Conservation (phyloP, 2,888 invertebrate genomes). For the Thereva unica region DNA sequence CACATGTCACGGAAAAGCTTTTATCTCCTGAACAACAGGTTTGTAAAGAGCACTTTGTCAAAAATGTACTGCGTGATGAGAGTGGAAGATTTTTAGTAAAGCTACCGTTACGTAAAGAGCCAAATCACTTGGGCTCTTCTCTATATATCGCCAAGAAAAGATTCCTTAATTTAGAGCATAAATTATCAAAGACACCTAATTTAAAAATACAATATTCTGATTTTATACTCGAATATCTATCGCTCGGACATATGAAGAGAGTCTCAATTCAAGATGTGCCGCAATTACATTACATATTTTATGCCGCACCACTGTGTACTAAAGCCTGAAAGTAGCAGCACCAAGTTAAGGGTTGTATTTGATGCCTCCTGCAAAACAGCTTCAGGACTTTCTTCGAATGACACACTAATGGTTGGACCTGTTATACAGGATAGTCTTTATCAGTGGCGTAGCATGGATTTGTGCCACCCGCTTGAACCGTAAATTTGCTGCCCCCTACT, state of each 20-base stretch:
- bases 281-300: conserved; percentile 20
- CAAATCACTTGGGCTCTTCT: background rate
- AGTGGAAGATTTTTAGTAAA: background rate
- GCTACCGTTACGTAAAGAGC: background rate
- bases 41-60: background rate
- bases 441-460: too few relatives aligned
- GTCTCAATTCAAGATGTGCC: background rate
- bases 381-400: background rate
- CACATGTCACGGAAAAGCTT: background rate
- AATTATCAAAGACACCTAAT: too few relatives aligned
- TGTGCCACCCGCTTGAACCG: too few relatives aligned
- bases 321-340: conserved; percentile 31
- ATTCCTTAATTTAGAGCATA: too few relatives aligned
- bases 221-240: background rate
- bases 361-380: conserved; percentile 45
- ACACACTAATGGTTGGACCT: conserved; percentile 37
- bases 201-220: too few relatives aligned
- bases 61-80: background rate
- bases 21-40: background rate
- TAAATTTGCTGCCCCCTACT: too few relatives aligned
- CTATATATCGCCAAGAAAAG: too few relatives aligned
- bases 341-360: conserved; percentile 38
- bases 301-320: conserved; percentile 38
- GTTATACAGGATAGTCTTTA: conserved; percentile 46
- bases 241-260: too few relatives aligned